Conservation (phyloP, 2,113 vertebrate genomes). For the Oreochromis tanganicae region DNA sequence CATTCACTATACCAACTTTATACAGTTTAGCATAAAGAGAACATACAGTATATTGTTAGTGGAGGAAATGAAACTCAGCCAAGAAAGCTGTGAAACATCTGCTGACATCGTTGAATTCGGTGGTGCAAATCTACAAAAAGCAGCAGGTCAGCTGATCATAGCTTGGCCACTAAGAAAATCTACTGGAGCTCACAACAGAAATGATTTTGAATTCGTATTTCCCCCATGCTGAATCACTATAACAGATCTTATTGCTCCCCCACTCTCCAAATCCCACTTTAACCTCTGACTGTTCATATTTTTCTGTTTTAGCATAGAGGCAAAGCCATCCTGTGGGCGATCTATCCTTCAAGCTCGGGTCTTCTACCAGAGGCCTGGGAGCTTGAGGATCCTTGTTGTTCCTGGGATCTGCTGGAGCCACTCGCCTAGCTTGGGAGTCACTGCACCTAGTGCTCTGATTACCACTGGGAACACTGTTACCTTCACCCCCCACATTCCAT, state of each 20-base stretch:
- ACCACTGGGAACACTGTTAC: not conserved
- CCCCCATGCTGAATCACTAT: not conserved
- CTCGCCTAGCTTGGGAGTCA: not conserved
- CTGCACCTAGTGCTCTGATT: accelerated
- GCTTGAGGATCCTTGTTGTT: not conserved
- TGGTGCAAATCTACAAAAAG: not conserved
- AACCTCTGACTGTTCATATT: not conserved
- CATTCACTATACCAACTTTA: not conserved
- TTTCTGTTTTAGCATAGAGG: not conserved
- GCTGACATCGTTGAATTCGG: not conserved
- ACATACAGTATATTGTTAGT: not conserved
- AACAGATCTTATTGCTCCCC: not conserved
- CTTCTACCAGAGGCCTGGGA: accelerated
- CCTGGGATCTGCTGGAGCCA: not conserved
- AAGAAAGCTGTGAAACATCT: not conserved
- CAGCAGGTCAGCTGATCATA: not conserved
- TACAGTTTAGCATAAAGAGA: not conserved
- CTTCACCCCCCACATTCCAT: not conserved
- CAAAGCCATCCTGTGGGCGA: not conserved
- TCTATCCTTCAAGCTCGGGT: not conserved
- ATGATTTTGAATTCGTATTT: not conserved
- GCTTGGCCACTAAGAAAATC: not conserved
- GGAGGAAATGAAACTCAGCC: not conserved
- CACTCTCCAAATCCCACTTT: not conserved
- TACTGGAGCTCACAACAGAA: not conserved